Base-by-base conservation (phyloP, 1,140 invertebrate genomes). In the Cephus cinctus region DNA sequence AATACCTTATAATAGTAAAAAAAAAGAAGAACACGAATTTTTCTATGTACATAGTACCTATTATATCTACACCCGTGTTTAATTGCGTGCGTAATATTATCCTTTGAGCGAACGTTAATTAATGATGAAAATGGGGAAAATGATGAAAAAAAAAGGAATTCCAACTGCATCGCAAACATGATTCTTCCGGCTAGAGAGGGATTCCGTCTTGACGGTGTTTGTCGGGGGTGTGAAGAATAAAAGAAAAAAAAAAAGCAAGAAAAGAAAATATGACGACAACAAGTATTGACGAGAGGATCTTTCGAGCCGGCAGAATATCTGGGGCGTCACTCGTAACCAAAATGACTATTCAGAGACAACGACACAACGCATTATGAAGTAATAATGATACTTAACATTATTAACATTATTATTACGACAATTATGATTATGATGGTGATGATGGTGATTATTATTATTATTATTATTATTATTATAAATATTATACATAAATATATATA, bases 301-400 rank as follows among this genome's bases (percentile, higher is more conserved):
- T 52, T 59, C 49, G 50, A 59, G 49, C 51, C 47, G 36, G 42
- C 48, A 56, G 54, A 53, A 50, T 12, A 50, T 44, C n/a, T n/a
- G n/a, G n/a, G n/a, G n/a, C n/a, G n/a, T n/a, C n/a, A n/a, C n/a
- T n/a, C n/a, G n/a, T n/a, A n/a, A n/a, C n/a, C n/a, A 35, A 58
- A 56, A 65, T 67, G 66, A 73, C 64, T 75, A 75, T 74, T 75
- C 67, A 70, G 66, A 74, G 67, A 76, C 72, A 76, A 76, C 73
- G 72, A 76, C 67, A 75, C 69, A 76, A 64, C 63, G 70, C 71
- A 73, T 75, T 71, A 74, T 63, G 67, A 75, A 71, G 64, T 70
- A 70, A 66, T 69, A 69, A 67, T 70, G 25, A 27, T 6, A 62
- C 67, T 62, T 9, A 38, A 38, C 16, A 38, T 9, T n/a, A n/a